Evolutionary conservation across 2,888 invertebrate species (phyloP).

Genomic region (Nemapogon koenigi): DNA sequence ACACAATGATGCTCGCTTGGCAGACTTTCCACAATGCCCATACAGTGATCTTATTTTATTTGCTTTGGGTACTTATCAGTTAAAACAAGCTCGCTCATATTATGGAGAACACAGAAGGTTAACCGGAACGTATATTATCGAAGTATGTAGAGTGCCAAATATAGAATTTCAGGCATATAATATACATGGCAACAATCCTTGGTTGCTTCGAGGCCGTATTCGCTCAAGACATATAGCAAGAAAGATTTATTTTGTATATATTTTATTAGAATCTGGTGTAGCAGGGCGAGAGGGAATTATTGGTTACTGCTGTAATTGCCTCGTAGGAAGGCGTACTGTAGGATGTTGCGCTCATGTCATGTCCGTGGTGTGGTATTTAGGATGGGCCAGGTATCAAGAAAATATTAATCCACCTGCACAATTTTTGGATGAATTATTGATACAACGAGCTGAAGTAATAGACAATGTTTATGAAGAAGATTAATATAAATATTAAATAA

Average conservation of each 20-base stretch:
- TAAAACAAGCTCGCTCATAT: background rate
- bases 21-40: background rate
- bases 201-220: conserved; percentile 7
- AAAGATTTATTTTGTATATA: conserved; percentile 3
- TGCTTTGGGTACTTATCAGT: background rate
- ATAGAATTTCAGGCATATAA: background rate
- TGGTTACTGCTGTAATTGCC: conserved; percentile 14
- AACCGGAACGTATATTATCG: background rate
- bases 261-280: conserved; percentile 13
- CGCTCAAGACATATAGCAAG: conserved; percentile 10
- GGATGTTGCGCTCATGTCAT: conserved; percentile 13
- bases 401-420: conserved; percentile 27
- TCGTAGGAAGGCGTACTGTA: conserved; percentile 12
- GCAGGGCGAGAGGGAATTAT: conserved; percentile 11
- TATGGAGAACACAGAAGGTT: background rate
- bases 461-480: conserved; percentile 21
- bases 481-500: conserved; percentile 24
- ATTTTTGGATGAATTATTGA: no score
- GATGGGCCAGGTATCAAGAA: conserved; percentile 8
- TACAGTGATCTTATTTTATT: background rate
- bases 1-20: background rate
- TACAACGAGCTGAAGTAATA: no score
- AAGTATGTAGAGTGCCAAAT: background rate
- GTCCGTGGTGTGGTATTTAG: conserved; percentile 14
- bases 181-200: background rate